Percentiles rank a stretch among this genome's conserved stretches.
These are phyloP conservation scores for Saxicola maurus DNA, from an alignment of 2,797 vertebrate species.

Conservation along the genomic window DNA sequence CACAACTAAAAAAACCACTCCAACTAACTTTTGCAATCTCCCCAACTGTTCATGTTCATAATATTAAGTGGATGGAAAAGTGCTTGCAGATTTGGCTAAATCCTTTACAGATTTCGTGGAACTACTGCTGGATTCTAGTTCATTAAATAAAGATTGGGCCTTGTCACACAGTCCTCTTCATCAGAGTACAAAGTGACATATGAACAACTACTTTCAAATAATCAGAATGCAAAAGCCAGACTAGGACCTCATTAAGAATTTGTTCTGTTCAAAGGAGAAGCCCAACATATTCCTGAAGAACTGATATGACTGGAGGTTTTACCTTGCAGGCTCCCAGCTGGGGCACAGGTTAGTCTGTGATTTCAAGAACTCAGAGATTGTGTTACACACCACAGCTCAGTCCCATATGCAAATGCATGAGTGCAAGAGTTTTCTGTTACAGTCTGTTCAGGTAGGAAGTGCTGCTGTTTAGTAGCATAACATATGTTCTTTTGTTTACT, in stretches of 20 bases:
- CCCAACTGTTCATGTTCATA: not conserved
- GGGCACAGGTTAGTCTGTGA: not conserved
- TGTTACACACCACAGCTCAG: not conserved
- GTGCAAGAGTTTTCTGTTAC: not conserved
- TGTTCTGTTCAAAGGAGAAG: not conserved
- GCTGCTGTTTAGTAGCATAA: not conserved
- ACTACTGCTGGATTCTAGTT: not conserved
- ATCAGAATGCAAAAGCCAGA: not conserved
- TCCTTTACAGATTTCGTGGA: not conserved
- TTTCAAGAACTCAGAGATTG: not conserved
- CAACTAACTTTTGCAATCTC: not conserved
- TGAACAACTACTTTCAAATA: not conserved
- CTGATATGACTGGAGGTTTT: not conserved
- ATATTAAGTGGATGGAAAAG: not conserved
- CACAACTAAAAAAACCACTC: not conserved
- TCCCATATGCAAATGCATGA: not conserved
- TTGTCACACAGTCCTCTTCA: not conserved
- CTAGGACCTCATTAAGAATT: not conserved
- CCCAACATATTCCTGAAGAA: not conserved
- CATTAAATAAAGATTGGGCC: not conserved
- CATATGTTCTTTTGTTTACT: conserved; percentile 21
- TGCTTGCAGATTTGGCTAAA: not conserved
- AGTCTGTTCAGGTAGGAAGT: not conserved
- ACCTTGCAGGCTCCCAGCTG: not conserved
- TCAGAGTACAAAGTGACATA: not conserved